A percentile compares a stretch with the other conserved stretches of the same genome.
These are phyloP conservation scores for Phthorimaea operculella DNA, from an alignment of 1,140 invertebrate genomes.

Conservation along the genomic window DNA sequence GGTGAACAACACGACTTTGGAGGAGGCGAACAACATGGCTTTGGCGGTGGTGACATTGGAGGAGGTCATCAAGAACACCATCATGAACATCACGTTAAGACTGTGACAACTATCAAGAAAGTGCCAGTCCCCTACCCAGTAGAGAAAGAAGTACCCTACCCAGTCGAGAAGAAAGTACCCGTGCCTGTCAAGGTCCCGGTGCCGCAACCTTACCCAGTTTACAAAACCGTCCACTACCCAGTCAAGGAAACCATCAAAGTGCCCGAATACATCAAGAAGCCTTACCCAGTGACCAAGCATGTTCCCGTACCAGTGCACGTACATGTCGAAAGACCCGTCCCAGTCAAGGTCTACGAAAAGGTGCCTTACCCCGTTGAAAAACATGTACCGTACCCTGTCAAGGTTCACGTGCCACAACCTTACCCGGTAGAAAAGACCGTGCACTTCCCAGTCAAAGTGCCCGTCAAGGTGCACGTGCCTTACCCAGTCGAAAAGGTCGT, in stretches of 20 bases:
- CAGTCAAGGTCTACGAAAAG: conserved; percentile 75
- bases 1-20: conserved; percentile 26
- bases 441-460: conserved; percentile 75
- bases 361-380: conserved; percentile 73
- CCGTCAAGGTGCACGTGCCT: conserved; percentile 75
- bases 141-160: conserved; percentile 69
- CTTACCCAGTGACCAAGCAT: conserved; percentile 75
- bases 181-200: conserved; percentile 71
- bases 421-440: conserved; percentile 80
- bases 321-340: conserved; percentile 71
- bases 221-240: conserved; percentile 72
- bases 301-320: conserved; percentile 74
- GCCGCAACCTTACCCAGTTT: conserved; percentile 71
- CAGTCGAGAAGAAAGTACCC: conserved; percentile 70
- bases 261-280: conserved; percentile 71
- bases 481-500: conserved; percentile 79
- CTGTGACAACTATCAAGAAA: conserved; percentile 81
- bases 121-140: conserved; percentile 73
- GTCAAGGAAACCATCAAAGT: conserved; percentile 75
- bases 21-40: conserved; percentile 16
- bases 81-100: conserved; percentile 70
- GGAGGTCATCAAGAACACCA: conserved; percentile 31
- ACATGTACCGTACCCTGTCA: conserved; percentile 74
- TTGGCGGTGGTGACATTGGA: conserved; percentile 26
- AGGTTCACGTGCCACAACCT: conserved; percentile 75